Conservation (phyloP, 92 coral and sea anemone genomes). For the Blastomussa wellsi region DNA sequence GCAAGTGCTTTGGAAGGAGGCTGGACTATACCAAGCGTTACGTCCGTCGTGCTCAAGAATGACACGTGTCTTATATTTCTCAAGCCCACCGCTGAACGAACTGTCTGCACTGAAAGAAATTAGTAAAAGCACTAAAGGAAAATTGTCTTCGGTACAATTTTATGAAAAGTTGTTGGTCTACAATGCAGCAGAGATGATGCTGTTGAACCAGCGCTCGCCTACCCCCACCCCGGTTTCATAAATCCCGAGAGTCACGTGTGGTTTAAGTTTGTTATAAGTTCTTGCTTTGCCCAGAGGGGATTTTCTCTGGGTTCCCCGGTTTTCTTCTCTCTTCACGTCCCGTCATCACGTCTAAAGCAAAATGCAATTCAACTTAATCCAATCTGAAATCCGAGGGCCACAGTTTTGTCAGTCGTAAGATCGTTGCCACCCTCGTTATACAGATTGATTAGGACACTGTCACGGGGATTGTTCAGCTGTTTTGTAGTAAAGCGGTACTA, state of each 20-base stretch:
- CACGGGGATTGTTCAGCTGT: too few species aligned
- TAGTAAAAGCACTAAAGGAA: background rate
- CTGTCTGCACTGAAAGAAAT: slow-evolving; percentile 77
- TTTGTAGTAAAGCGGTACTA: too few species aligned
- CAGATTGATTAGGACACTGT: too few species aligned
- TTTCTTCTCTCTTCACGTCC: background rate
- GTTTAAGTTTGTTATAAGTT: background rate
- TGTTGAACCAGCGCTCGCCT: background rate
- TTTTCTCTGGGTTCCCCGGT: background rate
- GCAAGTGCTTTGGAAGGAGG: slow-evolving; percentile 88
- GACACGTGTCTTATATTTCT: slow-evolving; percentile 89
- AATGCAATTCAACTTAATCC: background rate
- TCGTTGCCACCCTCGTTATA: background rate
- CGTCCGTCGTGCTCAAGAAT: slow-evolving; percentile 68
- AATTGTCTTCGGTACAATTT: too few species aligned
- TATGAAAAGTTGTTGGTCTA: too few species aligned
- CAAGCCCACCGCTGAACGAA: slow-evolving; percentile 84
- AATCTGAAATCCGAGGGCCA: background rate
- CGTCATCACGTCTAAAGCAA: too few species aligned
- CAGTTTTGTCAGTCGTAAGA: background rate
- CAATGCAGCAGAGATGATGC: background rate
- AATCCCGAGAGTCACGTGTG: background rate
- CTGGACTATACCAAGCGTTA: slow-evolving; percentile 83
- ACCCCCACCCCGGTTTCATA: too few species aligned
- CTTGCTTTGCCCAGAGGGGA: background rate